Evolutionary conservation across 2,113 vertebrate genomes (phyloP).

Genomic region (Otus sunia): DNA sequence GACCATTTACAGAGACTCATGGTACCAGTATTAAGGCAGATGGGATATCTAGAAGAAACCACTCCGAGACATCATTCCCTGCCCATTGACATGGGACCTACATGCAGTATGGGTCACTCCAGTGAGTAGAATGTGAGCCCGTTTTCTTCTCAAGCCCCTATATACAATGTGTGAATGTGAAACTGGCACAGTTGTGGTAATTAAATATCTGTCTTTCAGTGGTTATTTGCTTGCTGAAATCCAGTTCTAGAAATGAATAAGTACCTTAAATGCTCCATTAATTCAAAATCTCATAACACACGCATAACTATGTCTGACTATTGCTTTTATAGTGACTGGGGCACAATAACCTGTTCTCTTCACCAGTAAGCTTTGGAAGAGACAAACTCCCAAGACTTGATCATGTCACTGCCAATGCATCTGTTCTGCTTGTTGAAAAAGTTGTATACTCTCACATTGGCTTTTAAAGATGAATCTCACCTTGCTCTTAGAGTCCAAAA

Average conservation of each 20-base stretch:
- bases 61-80: background rate
- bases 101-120: background rate
- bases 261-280: background rate
- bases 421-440: background rate
- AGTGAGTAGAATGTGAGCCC: rapidly evolving
- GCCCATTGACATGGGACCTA: background rate
- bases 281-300: background rate
- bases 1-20: background rate
- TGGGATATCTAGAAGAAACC: background rate
- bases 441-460: background rate
- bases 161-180: background rate
- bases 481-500: background rate
- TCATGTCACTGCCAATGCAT: background rate
- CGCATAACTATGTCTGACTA: background rate
- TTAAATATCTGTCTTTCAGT: background rate
- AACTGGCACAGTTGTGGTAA: background rate
- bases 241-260: background rate
- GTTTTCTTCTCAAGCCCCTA: background rate
- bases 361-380: background rate
- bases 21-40: background rate
- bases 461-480: background rate
- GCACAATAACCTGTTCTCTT: background rate
- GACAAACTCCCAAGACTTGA: background rate
- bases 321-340: background rate
- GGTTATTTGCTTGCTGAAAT: background rate